Base-by-base conservation (phyloP, 2,888 invertebrate genomes). In the Malachius bipustulatus region DNA sequence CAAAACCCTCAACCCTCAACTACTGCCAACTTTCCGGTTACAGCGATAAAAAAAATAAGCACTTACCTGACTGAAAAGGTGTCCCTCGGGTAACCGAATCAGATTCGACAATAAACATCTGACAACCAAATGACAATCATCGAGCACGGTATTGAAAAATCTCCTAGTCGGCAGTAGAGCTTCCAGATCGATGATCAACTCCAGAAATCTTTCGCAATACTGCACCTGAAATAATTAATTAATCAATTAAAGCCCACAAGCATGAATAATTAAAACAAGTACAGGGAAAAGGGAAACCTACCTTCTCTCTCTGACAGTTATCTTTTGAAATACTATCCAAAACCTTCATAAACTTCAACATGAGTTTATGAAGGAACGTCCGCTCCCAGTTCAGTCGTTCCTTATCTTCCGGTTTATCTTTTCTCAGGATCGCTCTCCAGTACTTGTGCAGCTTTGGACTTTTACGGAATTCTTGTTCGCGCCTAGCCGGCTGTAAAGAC, bases 71-170 rank as follows among this genome's bases (percentile, higher is more conserved):
- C 76, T 72, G 60, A 94, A 96, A 15, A 96, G 70, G 60, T 88
- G 84, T 27, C 94, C 96, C 52, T 94, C 93, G 0, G 73, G 67
- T 34, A 87, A 65, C 38, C 69, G 64, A 1, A 76, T 62, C 27
- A 98, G 69, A 35, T 77, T 70, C 2, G 89, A 82, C 45, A 96
- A 67, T 49, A 82, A 77, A 53, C 93, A 89, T 33, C 85, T 75
- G 6, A 93, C 90, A 30, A 98, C 82, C 24, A 97, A 67, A 60
- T 98, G 96, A 42, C 83, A 79, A 63, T 94, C 91, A 57, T 97
- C 94, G 62, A 99, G 71, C 1, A 99, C 79, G 0, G 88, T 87
- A 63, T 97, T 96, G 64, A 98, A 93, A 65, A 96, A 98, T 32
- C 98, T 73, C 24, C 98, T 73, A 0, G 97, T 98, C 1, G 94